Evolutionary conservation across 2,888 invertebrate genomes (phyloP).

Genomic region (Mythimna loreyi): DNA sequence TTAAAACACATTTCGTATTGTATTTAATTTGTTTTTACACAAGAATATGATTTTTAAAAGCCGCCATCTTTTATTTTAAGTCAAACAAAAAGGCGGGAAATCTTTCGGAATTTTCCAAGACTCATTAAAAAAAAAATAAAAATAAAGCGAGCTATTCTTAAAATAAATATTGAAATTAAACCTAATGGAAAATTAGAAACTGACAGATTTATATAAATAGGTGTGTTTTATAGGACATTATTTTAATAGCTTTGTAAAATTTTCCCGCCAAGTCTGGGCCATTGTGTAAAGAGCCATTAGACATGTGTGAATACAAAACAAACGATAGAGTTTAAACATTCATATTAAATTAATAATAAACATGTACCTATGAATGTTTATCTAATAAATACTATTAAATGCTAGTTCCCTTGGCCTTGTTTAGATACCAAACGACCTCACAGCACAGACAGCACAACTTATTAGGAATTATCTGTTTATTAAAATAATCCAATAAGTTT

Average conservation of each 20-base stretch:
- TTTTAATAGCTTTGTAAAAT: not conserved
- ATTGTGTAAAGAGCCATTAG: not conserved
- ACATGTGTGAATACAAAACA: constrained; percentile 19
- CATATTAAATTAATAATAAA: constrained; percentile 21
- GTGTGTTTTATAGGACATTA: not conserved
- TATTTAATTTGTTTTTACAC: constrained; percentile 7
- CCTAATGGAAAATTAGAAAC: too few relatives aligned
- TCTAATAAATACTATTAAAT: constrained; percentile 35
- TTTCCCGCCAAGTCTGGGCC: not conserved
- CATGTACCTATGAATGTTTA: constrained; percentile 32
- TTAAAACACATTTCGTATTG: constrained; percentile 31
- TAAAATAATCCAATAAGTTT: constrained; percentile 31
- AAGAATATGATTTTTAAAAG: constrained; percentile 16
- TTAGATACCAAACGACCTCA: constrained; percentile 56
- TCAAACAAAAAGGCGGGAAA: not conserved
- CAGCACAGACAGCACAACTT: constrained; percentile 24
- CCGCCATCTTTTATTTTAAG: constrained; percentile 25
- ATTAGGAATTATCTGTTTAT: constrained; percentile 33
- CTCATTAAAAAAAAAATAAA: not conserved
- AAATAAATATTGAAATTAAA: not conserved
- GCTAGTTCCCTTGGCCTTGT: constrained; percentile 62
- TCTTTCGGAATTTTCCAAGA: not conserved
- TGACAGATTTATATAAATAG: not conserved
- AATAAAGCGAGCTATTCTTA: not conserved
- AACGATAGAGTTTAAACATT: constrained; percentile 29